phyloP scores from a whole-genome alignment of 2,797 vertebrate species.

The Lacerta viridis region DNA sequence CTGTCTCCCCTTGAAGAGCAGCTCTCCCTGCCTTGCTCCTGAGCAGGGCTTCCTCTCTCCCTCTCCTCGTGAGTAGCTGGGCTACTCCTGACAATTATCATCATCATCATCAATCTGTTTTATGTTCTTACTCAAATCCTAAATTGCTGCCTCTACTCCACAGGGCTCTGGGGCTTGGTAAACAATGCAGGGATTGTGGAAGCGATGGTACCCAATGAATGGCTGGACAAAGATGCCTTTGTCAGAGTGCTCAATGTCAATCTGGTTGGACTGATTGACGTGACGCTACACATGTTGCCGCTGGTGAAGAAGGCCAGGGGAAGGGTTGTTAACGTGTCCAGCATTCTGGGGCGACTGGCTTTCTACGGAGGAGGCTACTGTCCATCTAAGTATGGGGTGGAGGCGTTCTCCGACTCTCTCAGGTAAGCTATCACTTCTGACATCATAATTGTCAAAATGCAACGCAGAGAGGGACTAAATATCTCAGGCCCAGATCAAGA shows the following conservation, averaged over 20 bases:
- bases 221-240: constrained; percentile 88
- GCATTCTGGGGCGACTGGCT: constrained; percentile 84
- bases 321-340: constrained; percentile 87
- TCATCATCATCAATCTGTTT: no score
- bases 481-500: not conserved
- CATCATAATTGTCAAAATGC: not conserved
- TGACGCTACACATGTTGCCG: constrained; percentile 87
- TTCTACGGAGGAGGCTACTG: constrained; percentile 86
- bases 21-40: no score
- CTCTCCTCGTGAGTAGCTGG: no score
- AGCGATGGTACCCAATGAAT: constrained; percentile 85
- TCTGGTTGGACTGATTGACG: constrained; percentile 84
- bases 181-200: constrained; percentile 86
- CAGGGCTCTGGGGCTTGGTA: constrained; percentile 90
- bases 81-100: no score
- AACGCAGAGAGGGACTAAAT: not conserved
- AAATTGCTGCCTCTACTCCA: not conserved
- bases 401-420: constrained; percentile 89
- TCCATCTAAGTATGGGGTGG: constrained; percentile 88
- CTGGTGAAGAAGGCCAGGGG: constrained; percentile 84
- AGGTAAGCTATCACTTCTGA: constrained; percentile 75
- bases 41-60: no score
- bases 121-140: not conserved
- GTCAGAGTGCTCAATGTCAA: constrained; percentile 84
- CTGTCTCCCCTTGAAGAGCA: no score